A percentile compares a stretch with the other conserved stretches of the same genome.
Conservation (phyloP, 30 jellyfish, hydroid and myxozoan species). For the Phacellophora camtschatica region DNA sequence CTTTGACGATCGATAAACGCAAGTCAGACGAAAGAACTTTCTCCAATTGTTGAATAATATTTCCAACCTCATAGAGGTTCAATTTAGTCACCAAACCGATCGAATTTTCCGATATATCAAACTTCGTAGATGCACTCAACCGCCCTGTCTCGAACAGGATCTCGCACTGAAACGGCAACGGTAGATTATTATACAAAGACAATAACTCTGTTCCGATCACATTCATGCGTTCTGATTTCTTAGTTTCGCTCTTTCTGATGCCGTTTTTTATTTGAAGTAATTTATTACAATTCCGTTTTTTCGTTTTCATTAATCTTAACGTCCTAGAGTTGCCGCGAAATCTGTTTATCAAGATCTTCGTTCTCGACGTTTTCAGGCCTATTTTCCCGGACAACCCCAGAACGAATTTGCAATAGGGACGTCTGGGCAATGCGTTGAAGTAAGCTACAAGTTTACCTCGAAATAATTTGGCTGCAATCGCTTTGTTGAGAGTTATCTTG, state of each 20-base stretch:
- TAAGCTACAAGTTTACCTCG: constrained; percentile 17
- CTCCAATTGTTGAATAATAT: constrained; percentile 53
- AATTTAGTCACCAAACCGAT: constrained; percentile 36
- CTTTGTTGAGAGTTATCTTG: constrained; percentile 19
- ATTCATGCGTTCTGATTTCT: neutral
- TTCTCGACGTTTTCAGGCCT: constrained; percentile 23
- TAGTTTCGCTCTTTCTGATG: neutral
- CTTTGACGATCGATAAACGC: constrained; percentile 41
- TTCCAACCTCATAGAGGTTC: constrained; percentile 54
- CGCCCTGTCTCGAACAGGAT: constrained; percentile 61
- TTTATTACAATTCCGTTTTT: constrained; percentile 34
- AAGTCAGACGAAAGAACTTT: constrained; percentile 1
- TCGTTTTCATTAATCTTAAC: neutral
- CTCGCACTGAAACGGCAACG: constrained; percentile 75
- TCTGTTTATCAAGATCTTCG: constrained; percentile 34
- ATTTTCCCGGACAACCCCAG: constrained; percentile 18
- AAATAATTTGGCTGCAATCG: constrained; percentile 6
- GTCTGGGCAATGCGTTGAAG: constrained; percentile 22
- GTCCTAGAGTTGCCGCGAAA: neutral
- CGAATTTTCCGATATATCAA: constrained; percentile 21
- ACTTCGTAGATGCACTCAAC: constrained; percentile 9
- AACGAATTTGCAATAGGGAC: constrained; percentile 44
- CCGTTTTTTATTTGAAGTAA: neutral
- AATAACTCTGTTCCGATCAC: constrained; percentile 18
- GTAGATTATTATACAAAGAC: constrained; percentile 42